Evolutionary conservation across 2,113 vertebrate genomes (phyloP).

Genomic region (Trochalopteron elliotii): DNA sequence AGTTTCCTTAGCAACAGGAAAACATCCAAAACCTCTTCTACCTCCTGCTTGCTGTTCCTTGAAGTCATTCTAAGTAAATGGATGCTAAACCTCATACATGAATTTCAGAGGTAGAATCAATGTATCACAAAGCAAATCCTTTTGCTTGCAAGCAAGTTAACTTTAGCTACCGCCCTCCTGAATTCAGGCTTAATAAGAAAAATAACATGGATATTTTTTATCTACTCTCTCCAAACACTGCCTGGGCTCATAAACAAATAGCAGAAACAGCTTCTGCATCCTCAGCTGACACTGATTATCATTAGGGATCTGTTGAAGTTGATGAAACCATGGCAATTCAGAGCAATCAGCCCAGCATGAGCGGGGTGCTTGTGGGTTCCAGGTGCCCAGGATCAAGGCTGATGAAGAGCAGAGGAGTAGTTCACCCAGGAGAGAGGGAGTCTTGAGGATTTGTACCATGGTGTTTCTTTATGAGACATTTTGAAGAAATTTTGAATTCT

Average conservation of each 20-base stretch:
- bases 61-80: conserved; percentile 31
- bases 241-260: neutral
- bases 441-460: accelerated
- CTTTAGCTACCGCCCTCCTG: neutral
- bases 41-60: conserved; percentile 19
- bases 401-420: neutral
- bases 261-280: neutral
- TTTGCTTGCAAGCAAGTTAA: conserved; percentile 33
- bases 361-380: neutral
- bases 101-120: conserved; percentile 33
- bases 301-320: neutral
- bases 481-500: neutral
- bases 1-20: conserved; percentile 65
- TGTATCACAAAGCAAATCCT: neutral
- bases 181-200: neutral
- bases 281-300: neutral
- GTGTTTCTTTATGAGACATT: accelerated
- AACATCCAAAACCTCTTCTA: conserved; percentile 38
- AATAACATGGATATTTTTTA: neutral
- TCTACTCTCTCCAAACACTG: neutral
- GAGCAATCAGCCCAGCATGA: neutral
- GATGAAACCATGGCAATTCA: neutral
- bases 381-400: neutral
- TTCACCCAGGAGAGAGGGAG: accelerated
- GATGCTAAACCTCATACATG: conserved; percentile 31